Base-by-base conservation (phyloP, 2,888 invertebrate genomes). In the Xestia rhomboidea region DNA sequence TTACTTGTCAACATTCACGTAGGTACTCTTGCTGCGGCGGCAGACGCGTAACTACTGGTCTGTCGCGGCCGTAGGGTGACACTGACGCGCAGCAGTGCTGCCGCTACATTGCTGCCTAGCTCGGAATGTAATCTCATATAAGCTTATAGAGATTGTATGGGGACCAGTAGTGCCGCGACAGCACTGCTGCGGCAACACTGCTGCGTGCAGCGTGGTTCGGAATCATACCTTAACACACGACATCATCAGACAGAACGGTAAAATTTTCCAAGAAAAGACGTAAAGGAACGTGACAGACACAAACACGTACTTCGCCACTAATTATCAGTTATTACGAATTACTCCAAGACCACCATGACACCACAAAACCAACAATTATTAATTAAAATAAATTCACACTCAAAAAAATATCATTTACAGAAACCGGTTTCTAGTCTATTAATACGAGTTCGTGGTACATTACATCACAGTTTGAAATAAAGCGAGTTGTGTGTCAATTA, bases 401-500 rank as follows among this genome's bases (percentile, higher is more conserved):
- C 10, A 51, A 83, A 83, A 62, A 80, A 51, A 11, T 63, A 84
- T 84, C 81, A 80, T 64, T 75, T 64, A 75, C 60, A 21, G 51
- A 49, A 85, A 82, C 82, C 71, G 64, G 85, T 82, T 76, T 21
- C 24, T 15, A 5, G 30, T 73, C 46, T 73, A 80, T 41, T 41
- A 82, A 82, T 72, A 81, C 63, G 30, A 69, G 46, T 34, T 51
- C 62, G 44, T 57, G 60, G 77, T 71, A 63, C 18, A 64, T 88
- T 87, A 87, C 87, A 77, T 87, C 87, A 85, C 75, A 71, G 62
- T 66, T 75, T 27, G 60, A 79, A 87, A 83, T 83, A 77, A 68
- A 34, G 62, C 79, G 60, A 69, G 83, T 74, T 76, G 62, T 86
- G 86, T 84, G 84, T 86, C 84, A 84, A 84, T 84, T 83, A 83